Base-by-base conservation (phyloP, 2,888 invertebrate genomes). In the Synanthedon formicaeformis region DNA sequence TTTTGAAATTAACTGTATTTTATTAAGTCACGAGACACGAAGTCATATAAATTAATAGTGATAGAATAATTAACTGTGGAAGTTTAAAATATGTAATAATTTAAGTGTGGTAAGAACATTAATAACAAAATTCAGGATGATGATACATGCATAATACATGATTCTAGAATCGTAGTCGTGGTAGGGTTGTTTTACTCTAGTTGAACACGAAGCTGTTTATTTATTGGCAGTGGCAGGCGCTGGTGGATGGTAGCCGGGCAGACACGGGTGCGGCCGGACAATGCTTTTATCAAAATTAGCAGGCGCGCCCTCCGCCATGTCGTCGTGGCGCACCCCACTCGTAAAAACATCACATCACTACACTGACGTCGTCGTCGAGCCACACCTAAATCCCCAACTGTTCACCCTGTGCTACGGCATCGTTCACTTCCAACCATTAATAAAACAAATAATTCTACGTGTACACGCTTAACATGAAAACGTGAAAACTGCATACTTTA, bases 261-360 rank as follows among this genome's bases (percentile, higher is more conserved):
- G 34, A 34, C 34, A 34, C 66, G 77, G 85, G 86, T 65, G 85
- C 78, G 86, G 81, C 78, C 79, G 78, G 73, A 70, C 76, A 79
- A 80, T 70, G 87, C 87, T 87, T 87, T 87, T 86, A 87, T 83
- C 85, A 75, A 86, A 87, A 87, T 87, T 83, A 83, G 83, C 78
- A 70, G 77, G 78, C 80, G 81, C 81, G 79, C 77, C 83, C 78
- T 74, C 69, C 34, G 10, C 34, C 10, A 34, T 34, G 34, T n/a
- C 59, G 66, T 65, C 61, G 64, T 66, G 75, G 73, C 81, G 78
- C 86, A 78, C 86, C 86, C 81, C 77, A 69, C 72, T 80, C 84
- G 78, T 86, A 86, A 86, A 86, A 83, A 75, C 78, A 80, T 73
- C 76, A 69, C 66, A 79, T 80, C 82, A 81, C 73, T 76, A 69